Conservation (phyloP, 2,888 invertebrate species). For the Penaeus monodon region DNA sequence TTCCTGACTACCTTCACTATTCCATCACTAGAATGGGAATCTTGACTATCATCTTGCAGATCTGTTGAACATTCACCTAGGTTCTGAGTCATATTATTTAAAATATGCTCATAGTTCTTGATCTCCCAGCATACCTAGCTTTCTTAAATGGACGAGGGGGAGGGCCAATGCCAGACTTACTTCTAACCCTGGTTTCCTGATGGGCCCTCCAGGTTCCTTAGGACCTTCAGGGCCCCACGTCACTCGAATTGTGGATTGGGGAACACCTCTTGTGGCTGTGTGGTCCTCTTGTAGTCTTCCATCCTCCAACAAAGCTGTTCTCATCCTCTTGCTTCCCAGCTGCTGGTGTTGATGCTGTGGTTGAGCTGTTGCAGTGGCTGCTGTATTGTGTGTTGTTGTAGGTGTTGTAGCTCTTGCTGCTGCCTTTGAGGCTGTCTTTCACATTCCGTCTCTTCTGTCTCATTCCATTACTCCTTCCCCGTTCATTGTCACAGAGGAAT, state of each 20-base stretch:
- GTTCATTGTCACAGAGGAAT: slow-evolving; percentile 59
- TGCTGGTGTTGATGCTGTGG: slow-evolving; percentile 2
- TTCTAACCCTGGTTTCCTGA: slow-evolving; percentile 42
- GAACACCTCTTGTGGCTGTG: slow-evolving; percentile 7
- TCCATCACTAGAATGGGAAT: slow-evolving; percentile 55
- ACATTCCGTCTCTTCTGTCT: slow-evolving; percentile 36
- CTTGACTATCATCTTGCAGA: slow-evolving; percentile 44
- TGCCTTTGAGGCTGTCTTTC: slow-evolving; percentile 17
- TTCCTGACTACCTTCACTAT: slow-evolving; percentile 60
- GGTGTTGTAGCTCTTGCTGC: slow-evolving; percentile 1
- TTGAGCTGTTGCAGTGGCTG: not conserved
- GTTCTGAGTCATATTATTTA: slow-evolving; percentile 62
- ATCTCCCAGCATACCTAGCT: slow-evolving; percentile 65
- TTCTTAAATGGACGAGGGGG: slow-evolving; percentile 65
- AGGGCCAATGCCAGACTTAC: slow-evolving; percentile 57
- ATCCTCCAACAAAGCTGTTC: slow-evolving; percentile 19
- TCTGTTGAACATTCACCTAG: slow-evolving; percentile 46
- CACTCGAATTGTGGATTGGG: slow-evolving; percentile 11
- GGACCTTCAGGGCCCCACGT: slow-evolving; percentile 27
- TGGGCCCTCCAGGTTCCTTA: slow-evolving; percentile 51
- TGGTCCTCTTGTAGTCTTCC: slow-evolving; percentile 13
- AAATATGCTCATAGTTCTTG: slow-evolving; percentile 65
- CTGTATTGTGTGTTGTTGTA: not conserved
- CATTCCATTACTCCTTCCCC: slow-evolving; percentile 41
- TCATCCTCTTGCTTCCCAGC: slow-evolving; percentile 2